These are phyloP conservation scores for Daboia siamensis DNA, from an alignment of 2,113 vertebrate genomes.

Conservation along the genomic window DNA sequence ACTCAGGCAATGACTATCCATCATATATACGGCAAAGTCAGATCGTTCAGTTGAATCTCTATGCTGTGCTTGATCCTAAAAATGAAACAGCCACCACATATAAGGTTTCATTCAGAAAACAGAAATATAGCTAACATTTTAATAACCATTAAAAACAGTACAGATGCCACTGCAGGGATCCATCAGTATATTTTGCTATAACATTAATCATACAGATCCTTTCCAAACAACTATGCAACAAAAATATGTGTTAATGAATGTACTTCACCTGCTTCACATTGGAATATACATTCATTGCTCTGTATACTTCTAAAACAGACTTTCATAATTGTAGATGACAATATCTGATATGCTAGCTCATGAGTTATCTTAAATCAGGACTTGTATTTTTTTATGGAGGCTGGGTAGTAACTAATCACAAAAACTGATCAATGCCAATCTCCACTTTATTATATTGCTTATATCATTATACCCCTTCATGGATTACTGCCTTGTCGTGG, in stretches of 20 bases:
- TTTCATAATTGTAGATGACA: not conserved
- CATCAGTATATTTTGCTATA: not conserved
- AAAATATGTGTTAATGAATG: not conserved
- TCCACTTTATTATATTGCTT: not conserved
- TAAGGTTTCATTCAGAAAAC: constrained; percentile 38
- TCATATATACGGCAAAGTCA: constrained; percentile 61
- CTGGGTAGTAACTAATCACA: not conserved
- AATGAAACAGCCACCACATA: constrained; percentile 56
- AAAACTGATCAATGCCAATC: not conserved
- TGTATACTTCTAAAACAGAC: not conserved
- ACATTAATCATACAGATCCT: not conserved
- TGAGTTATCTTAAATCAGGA: not conserved
- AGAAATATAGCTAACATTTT: not conserved
- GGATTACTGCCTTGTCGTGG: no score
- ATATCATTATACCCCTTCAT: not conserved
- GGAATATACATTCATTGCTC: not conserved
- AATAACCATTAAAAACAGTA: not conserved
- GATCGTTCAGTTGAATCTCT: constrained; percentile 65
- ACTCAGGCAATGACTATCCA: constrained; percentile 67
- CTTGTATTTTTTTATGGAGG: not conserved
- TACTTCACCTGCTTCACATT: not conserved
- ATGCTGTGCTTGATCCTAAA: constrained; percentile 63
- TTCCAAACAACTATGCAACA: not conserved
- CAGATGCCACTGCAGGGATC: not conserved
- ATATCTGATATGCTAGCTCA: not conserved